Base-by-base conservation (phyloP, 2,797 vertebrate species). In the Eidolon dupreanum region DNA sequence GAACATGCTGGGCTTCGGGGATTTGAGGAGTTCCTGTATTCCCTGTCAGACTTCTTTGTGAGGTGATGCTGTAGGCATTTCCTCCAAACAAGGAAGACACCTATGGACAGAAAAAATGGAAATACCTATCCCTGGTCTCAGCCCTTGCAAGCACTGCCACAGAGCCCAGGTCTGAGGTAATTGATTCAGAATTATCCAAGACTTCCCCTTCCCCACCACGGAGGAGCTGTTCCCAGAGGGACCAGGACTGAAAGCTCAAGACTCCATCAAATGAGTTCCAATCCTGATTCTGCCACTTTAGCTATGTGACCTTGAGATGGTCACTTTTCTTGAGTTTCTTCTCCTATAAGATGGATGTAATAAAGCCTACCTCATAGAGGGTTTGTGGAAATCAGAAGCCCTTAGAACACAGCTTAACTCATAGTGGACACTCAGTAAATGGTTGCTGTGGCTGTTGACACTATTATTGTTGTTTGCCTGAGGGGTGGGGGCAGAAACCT, bases 351-450 rank as follows among this genome's bases (percentile, higher is more conserved):
- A 15, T 12, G 17, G 68, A 5, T 36, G n/a, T 20, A 46, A 31
- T 12, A 41, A 70, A n/a, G 55, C 51, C 38, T 36, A 0, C 57
- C 10, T 82, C 28, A 3, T 0, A n/a, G 59, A 68, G 36, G 46
- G n/a, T 6, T 15, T 11, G 6, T 3, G 5, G 79, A 33, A 24
- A 8, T 59, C 55, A 43, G 31, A 77, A n/a, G 49, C 16, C 1
- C 13, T 59, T 22, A 10, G 46, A 53, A 57, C 9, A 2, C 43
- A 5, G 51, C 53, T 36, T 53, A 2, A 11, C 24, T 38, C 41
- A 7, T 0, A 19, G 71, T 0, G 10, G 24, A 4, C 2, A 6
- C 61, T 55, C 8, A 26, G 2, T 7, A 33, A 5, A 19, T 7
- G 3, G 31, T 4, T 24, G 38, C 38, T 8, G 0, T 4, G 8